Conservation (phyloP, 2,888 invertebrate species). For the Synanthedon tipuliformis region DNA sequence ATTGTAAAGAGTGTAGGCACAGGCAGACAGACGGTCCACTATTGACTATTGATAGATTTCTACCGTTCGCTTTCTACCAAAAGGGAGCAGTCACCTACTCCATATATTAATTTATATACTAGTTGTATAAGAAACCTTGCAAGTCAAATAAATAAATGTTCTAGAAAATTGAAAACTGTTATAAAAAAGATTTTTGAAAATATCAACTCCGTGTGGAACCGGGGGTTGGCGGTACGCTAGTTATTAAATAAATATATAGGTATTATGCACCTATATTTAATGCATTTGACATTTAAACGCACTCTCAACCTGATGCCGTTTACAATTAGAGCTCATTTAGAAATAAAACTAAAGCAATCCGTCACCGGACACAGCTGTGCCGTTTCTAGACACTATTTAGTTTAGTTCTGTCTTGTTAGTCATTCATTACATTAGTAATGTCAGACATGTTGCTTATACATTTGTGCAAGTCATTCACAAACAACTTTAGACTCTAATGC, state of each 20-base stretch:
- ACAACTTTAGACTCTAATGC: conserved; percentile 10
- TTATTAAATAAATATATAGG: background rate
- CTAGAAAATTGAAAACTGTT: too few species aligned
- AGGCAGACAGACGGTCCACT: too few species aligned
- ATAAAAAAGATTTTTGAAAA: too few species aligned
- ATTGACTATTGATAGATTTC: too few species aligned
- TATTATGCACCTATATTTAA: background rate
- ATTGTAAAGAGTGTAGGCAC: too few species aligned
- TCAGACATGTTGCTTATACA: conserved; percentile 23
- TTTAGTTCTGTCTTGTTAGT: conserved; percentile 66
- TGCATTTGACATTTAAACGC: conserved; percentile 25
- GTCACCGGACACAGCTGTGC: conserved; percentile 64
- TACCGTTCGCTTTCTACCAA: too few species aligned
- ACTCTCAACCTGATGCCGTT: conserved; percentile 40
- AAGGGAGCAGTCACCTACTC: too few species aligned
- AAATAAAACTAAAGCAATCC: conserved; percentile 59
- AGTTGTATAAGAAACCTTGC: too few species aligned
- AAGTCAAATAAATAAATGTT: too few species aligned
- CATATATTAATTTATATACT: too few species aligned
- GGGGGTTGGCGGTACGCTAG: too few species aligned
- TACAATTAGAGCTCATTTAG: conserved; percentile 65
- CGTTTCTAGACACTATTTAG: conserved; percentile 62
- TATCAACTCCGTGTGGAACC: too few species aligned
- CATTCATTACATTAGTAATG: conserved; percentile 66
- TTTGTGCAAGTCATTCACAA: conserved; percentile 1